Evolutionary conservation across 2,113 vertebrate species (phyloP).

Genomic region (Pitta sordida): DNA sequence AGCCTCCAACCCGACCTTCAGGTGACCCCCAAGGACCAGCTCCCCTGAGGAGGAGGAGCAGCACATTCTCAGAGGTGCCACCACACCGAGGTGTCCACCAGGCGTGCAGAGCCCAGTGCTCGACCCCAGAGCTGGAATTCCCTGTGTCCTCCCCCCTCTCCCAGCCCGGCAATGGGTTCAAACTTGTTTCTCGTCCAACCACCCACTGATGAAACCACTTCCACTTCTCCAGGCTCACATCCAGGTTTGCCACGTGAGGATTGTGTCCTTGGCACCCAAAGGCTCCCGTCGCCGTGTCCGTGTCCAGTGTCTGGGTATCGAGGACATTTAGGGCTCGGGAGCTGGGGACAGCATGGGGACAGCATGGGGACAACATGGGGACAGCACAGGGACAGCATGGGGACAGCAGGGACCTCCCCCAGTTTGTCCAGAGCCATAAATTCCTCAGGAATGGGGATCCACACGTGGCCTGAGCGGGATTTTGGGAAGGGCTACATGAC

Average conservation of each 20-base stretch:
- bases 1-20: neutral
- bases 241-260: neutral
- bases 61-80: accelerated
- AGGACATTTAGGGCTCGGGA: accelerated
- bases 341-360: accelerated
- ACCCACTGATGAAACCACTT: neutral
- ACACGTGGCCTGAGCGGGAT: neutral
- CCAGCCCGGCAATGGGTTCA: accelerated
- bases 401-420: neutral
- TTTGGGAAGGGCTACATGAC: neutral
- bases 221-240: neutral
- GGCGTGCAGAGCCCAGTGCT: neutral
- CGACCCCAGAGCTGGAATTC: neutral
- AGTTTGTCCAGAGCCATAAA: neutral
- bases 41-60: neutral
- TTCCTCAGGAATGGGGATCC: neutral
- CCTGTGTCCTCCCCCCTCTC: neutral
- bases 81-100: neutral
- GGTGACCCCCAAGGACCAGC: accelerated
- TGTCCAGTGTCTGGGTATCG: neutral
- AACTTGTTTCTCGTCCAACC: neutral
- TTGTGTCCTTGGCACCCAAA: accelerated
- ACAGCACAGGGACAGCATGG: accelerated
- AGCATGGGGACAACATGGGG: neutral
- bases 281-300: neutral